phyloP scores from a whole-genome alignment of 2,797 vertebrate genomes.

The Semaprochilodus insignis region DNA sequence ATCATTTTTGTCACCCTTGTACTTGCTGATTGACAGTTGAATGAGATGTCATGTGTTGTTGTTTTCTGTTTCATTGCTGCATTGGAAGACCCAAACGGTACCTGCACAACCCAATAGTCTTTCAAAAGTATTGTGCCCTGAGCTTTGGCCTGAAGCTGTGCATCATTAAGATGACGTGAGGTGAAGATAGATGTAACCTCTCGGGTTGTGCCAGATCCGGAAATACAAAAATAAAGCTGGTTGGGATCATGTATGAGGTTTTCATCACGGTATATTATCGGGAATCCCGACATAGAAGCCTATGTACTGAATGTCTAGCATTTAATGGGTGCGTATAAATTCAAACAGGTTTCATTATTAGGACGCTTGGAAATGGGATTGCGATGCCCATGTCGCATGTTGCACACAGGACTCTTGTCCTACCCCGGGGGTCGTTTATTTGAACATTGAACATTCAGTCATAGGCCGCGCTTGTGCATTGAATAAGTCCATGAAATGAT shows the following conservation, averaged over 20 bases:
- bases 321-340: background rate
- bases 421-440: conserved; percentile 12
- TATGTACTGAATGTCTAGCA: conserved; percentile 31
- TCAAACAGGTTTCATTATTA: background rate
- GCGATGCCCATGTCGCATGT: conserved; percentile 3
- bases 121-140: background rate
- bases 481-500: conserved; percentile 28
- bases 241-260: conserved; percentile 16
- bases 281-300: background rate
- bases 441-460: conserved; percentile 46
- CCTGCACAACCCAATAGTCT: conserved; percentile 29
- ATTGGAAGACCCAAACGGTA: conserved; percentile 57
- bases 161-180: background rate
- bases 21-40: conserved; percentile 22
- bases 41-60: conserved; percentile 50
- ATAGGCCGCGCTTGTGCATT: conserved; percentile 43
- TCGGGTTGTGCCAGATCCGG: conserved; percentile 13
- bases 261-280: conserved; percentile 16
- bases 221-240: background rate
- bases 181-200: background rate
- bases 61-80: conserved; percentile 58
- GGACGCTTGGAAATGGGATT: background rate
- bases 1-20: conserved; percentile 21
- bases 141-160: conserved; percentile 6
- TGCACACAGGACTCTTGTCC: background rate